A percentile compares a stretch with the other conserved stretches of the same genome.
These are phyloP conservation scores for Nyleta sp. DNA, from an alignment of 2,888 invertebrate species.

Conservation along the genomic window DNA sequence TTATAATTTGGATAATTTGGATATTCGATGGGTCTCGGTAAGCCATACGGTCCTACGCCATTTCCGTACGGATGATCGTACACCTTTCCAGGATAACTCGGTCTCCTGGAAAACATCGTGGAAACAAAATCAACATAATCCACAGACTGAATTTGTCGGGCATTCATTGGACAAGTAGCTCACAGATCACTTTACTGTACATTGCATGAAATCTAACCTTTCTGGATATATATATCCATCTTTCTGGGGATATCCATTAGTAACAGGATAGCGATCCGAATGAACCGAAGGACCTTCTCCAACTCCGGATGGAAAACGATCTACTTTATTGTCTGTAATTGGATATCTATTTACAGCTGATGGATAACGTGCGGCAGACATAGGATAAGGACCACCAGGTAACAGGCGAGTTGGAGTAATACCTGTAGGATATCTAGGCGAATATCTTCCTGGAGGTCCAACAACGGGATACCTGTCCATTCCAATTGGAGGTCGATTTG, in stretches of 20 bases:
- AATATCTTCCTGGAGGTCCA: constrained; percentile 82
- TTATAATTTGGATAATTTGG: constrained; percentile 75
- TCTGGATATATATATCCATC: constrained; percentile 74
- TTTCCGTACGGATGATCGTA: constrained; percentile 66
- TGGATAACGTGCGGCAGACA: constrained; percentile 71
- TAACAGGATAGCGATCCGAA: constrained; percentile 84
- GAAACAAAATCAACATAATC: too few relatives aligned
- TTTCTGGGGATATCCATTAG: constrained; percentile 78
- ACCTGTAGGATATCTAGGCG: constrained; percentile 81
- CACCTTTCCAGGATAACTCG: constrained; percentile 65
- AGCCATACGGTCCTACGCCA: constrained; percentile 70
- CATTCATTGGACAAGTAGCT: too few relatives aligned
- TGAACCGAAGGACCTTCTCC: constrained; percentile 80
- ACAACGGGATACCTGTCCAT: constrained; percentile 75
- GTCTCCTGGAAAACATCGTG: constrained; percentile 54
- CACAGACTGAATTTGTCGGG: too few relatives aligned
- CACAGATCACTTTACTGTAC: not conserved
- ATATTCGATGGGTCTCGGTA: constrained; percentile 69
- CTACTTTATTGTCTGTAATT: constrained; percentile 63
- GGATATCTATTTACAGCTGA: constrained; percentile 83
- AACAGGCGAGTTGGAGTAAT: constrained; percentile 59
- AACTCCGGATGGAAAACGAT: constrained; percentile 75
- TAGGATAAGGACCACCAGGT: constrained; percentile 81
- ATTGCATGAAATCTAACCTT: constrained; percentile 66
- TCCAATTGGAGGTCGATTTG: constrained; percentile 83